These are phyloP conservation scores for Phrynocephalus forsythii DNA, from an alignment of 2,797 vertebrate species.

Conservation along the genomic window DNA sequence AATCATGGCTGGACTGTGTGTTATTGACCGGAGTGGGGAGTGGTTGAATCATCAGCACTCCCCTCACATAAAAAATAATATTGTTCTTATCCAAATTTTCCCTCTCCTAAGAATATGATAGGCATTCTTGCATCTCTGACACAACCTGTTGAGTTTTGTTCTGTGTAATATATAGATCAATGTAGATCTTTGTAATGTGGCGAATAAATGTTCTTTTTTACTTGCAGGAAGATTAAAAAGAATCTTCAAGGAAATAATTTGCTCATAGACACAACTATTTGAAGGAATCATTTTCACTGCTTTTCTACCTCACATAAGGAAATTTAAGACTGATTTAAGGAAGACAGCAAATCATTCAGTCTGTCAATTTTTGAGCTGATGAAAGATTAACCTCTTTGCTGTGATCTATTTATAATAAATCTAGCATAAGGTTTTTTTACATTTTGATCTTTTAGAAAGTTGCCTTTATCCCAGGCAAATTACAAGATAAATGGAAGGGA, in stretches of 20 bases:
- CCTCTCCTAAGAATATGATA: background rate
- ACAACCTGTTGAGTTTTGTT: background rate
- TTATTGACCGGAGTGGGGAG: too few species aligned
- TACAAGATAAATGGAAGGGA: slow-evolving; percentile 68
- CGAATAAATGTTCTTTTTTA: background rate
- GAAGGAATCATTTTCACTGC: slow-evolving; percentile 45
- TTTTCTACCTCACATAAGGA: slow-evolving; percentile 69
- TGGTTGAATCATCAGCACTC: background rate
- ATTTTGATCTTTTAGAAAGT: slow-evolving; percentile 59
- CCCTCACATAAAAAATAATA: background rate
- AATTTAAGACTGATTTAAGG: slow-evolving; percentile 44
- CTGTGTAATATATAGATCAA: background rate
- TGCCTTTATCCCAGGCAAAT: slow-evolving; percentile 58
- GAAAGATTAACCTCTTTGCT: slow-evolving; percentile 67
- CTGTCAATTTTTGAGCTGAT: slow-evolving; percentile 72
- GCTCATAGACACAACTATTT: slow-evolving; percentile 49
- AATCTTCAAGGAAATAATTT: slow-evolving; percentile 48
- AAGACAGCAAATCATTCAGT: slow-evolving; percentile 54
- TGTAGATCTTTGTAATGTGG: background rate
- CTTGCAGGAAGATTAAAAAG: slow-evolving; percentile 47
- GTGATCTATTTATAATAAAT: slow-evolving; percentile 61
- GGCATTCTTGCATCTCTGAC: background rate
- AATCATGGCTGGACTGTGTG: background rate
- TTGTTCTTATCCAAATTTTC: background rate
- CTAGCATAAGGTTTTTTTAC: slow-evolving; percentile 58